Evolutionary conservation across 2,888 invertebrate species (phyloP).

Genomic region (Uropetala carovei): DNA sequence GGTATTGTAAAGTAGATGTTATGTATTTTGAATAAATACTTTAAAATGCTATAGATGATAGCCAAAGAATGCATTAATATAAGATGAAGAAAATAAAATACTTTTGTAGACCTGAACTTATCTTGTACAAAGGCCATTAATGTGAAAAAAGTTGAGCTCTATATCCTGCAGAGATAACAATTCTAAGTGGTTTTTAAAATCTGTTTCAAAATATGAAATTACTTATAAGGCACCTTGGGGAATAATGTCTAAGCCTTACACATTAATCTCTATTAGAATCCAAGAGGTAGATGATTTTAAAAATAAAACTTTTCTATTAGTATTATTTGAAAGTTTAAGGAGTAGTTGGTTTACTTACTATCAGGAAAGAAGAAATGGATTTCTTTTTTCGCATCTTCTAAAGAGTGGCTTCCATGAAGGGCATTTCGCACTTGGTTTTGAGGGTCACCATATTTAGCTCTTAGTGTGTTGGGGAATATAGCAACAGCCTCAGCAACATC

Average conservation of each 20-base stretch:
- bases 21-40: too few species aligned
- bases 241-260: neutral
- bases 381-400: constrained; percentile 83
- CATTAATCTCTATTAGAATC: neutral
- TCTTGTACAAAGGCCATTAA: too few species aligned
- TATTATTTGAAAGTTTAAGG: neutral
- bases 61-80: too few species aligned
- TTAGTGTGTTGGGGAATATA: constrained; percentile 83
- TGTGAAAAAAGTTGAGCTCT: neutral
- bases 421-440: constrained; percentile 83
- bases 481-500: constrained; percentile 80
- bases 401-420: constrained; percentile 86
- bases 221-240: neutral
- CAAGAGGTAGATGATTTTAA: neutral
- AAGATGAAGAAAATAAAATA: too few species aligned
- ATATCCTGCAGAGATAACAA: neutral
- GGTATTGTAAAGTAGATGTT: too few species aligned
- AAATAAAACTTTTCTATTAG: neutral
- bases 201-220: neutral
- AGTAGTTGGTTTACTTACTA: constrained; percentile 77
- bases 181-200: neutral
- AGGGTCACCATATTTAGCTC: constrained; percentile 84
- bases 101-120: too few species aligned
- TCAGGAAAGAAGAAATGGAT: constrained; percentile 93
- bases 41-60: too few species aligned